These are phyloP conservation scores for Poecilobothrus nobilitatus DNA, from an alignment of 2,888 invertebrate species.

Conservation along the genomic window DNA sequence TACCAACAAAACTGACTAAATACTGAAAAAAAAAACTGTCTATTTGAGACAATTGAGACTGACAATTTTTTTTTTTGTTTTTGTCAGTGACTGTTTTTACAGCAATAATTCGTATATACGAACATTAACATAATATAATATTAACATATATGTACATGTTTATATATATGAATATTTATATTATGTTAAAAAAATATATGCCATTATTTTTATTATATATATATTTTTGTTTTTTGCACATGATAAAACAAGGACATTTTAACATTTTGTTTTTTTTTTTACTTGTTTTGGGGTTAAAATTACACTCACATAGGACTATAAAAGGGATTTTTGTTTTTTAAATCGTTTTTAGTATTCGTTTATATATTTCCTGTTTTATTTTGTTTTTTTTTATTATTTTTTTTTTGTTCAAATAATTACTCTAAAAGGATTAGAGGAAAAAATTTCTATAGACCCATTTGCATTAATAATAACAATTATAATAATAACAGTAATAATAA, in stretches of 20 bases:
- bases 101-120: too few species aligned
- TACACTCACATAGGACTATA: background rate
- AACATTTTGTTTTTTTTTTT: background rate
- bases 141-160: background rate
- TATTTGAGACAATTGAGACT: too few species aligned
- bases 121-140: background rate
- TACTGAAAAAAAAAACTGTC: too few species aligned
- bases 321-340: background rate
- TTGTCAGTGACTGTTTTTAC: too few species aligned
- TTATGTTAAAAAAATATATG: background rate
- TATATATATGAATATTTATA: too few species aligned
- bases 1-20: too few species aligned
- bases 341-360: slow-evolving; percentile 2
- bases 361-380: background rate
- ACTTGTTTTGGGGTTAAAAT: background rate
- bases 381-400: background rate
- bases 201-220: background rate
- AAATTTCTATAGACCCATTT: background rate
- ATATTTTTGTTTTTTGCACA: background rate
- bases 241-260: background rate
- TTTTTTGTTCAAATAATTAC: background rate
- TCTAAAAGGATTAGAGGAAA: background rate
- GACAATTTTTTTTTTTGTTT: too few species aligned
- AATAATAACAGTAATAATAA: background rate
- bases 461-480: background rate